phyloP scores from a whole-genome alignment of 2,888 invertebrate species.

The Chrysolina oricalcia region DNA sequence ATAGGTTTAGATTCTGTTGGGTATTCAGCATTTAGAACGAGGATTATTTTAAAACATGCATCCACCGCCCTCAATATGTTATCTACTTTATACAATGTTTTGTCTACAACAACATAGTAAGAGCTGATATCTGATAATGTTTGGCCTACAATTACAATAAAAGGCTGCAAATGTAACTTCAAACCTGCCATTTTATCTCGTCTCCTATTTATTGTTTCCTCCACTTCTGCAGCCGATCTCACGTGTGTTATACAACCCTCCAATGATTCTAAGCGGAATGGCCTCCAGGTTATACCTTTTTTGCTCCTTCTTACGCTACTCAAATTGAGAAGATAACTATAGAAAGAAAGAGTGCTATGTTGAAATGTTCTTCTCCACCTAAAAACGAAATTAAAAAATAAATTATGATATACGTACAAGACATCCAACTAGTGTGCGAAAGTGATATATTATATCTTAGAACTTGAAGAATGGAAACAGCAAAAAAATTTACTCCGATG shows the following conservation, averaged over 20 bases:
- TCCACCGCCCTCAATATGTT: slow-evolving; percentile 31
- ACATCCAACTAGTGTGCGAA: no score
- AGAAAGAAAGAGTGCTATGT: slow-evolving; percentile 17
- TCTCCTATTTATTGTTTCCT: slow-evolving; percentile 29
- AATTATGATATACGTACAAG: no score
- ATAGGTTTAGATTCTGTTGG: slow-evolving; percentile 32
- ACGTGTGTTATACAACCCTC: slow-evolving; percentile 23
- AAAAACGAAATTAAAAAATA: slow-evolving; percentile 24
- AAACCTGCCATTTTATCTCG: slow-evolving; percentile 33
- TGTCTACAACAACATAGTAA: slow-evolving; percentile 32
- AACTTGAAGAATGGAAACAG: no score
- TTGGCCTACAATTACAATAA: slow-evolving; percentile 23
- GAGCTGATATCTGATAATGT: slow-evolving; percentile 22
- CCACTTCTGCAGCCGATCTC: slow-evolving; percentile 26
- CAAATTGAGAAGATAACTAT: slow-evolving; percentile 14
- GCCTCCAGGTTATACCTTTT: slow-evolving; percentile 25
- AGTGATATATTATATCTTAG: no score
- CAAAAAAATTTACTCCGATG: no score
- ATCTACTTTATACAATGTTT: slow-evolving; percentile 26
- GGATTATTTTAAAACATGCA: slow-evolving; percentile 33
- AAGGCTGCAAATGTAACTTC: slow-evolving; percentile 30
- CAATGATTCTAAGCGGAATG: slow-evolving; percentile 24
- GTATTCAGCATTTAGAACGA: slow-evolving; percentile 33
- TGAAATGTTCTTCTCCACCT: slow-evolving; percentile 18
- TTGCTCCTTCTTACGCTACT: slow-evolving; percentile 18